Evolutionary conservation across 2,113 vertebrate genomes (phyloP).

Genomic region (Osmerus mordax): DNA sequence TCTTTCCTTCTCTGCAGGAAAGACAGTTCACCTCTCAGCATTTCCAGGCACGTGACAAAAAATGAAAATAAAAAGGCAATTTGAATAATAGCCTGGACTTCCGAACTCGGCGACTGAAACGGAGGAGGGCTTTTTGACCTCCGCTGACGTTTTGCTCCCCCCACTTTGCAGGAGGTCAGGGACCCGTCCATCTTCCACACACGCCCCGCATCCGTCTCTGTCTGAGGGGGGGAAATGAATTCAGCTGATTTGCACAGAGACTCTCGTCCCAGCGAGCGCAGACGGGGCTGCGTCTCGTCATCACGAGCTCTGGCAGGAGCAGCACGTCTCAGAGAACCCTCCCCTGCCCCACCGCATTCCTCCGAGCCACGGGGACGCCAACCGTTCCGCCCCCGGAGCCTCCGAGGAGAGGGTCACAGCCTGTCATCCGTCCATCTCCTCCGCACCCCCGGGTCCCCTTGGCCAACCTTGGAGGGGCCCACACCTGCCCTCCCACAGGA

Average conservation of each 20-base stretch:
- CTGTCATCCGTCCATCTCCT: constrained; percentile 34
- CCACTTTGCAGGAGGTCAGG: constrained; percentile 40
- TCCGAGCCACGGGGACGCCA: neutral
- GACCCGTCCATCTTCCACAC: constrained; percentile 36
- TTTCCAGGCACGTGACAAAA: constrained; percentile 17
- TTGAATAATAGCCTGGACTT: constrained; percentile 19
- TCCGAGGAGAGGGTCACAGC: constrained; percentile 17
- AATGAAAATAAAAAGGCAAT: neutral
- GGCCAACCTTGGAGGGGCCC: constrained; percentile 34
- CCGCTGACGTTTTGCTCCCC: constrained; percentile 25
- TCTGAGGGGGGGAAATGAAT: constrained; percentile 36
- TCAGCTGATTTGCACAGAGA: constrained; percentile 40
- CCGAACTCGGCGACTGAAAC: constrained; percentile 28
- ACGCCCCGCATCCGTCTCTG: constrained; percentile 26
- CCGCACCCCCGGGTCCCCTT: constrained; percentile 3
- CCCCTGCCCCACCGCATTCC: constrained; percentile 6
- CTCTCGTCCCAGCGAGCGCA: neutral
- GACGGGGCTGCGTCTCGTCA: constrained; percentile 22
- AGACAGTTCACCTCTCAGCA: neutral
- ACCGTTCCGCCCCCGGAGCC: neutral
- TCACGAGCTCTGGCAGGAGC: constrained; percentile 33
- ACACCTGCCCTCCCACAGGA: constrained; percentile 34
- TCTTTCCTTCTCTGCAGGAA: neutral
- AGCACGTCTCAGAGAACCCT: constrained; percentile 29
- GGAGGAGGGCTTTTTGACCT: constrained; percentile 39